Base-by-base conservation (phyloP, 2,888 invertebrate genomes). In the Rhagonycha fulva region DNA sequence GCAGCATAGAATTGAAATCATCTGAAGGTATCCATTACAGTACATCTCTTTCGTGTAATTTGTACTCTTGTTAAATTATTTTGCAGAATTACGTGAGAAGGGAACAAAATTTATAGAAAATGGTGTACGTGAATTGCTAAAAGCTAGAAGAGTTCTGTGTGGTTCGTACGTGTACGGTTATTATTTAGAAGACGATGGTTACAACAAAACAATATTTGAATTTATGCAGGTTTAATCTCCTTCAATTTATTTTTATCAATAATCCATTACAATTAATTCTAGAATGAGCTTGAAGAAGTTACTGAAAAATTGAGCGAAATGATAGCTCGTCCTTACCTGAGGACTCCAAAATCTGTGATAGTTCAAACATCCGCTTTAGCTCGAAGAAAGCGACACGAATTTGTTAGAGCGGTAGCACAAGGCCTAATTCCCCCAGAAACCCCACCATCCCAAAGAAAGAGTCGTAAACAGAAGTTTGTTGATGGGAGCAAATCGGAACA, bases 121-220 rank as follows among this genome's bases (percentile, higher is more conserved):
- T 81, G 92, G 92, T 7, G 90, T 93, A 4, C 87, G 91, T 75
- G 92, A 93, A 84, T 86, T 93, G 69, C 84, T 92, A 47, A 92
- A 92, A 85, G 90, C 92, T 1, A 86, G 93, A 71, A 86, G 91
- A 76, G 91, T 93, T 14, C 85, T 93, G 4, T 92, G 92, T 84
- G 92, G 92, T 63, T 92, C 92, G 5, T 93, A 93, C 84, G 92
- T 92, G n/a, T 92, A 92, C 84, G 93, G 92, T 10, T 93, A 91
- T 85, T 93, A 92, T 83, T 85, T 93, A 69, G 91, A 91, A 83
- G 92, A 92, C 80, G 90, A 90, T 83, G 91, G 92, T 7, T 91
- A 92, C 83, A 92, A 92, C 84, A 91, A 91, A 85, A 90, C 90
- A 62, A 92, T 93, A 76, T 93, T 92, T 85, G 92, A 93, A 85